Evolutionary conservation across 2,797 vertebrate species (phyloP).

Genomic region (Urocyon cinereoargenteus): DNA sequence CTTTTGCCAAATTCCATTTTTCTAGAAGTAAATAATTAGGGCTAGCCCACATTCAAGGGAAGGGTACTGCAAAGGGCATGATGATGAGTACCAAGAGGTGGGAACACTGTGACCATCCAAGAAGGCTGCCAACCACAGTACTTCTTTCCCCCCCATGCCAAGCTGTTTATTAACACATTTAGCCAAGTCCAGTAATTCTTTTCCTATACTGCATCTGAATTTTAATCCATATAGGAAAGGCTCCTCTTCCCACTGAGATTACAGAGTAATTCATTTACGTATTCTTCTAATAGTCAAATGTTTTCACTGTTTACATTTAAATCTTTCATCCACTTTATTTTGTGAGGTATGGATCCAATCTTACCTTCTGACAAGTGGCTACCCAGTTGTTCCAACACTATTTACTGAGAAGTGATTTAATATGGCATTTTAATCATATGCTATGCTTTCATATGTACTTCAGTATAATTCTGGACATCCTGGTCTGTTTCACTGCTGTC

Average conservation of each 20-base stretch:
- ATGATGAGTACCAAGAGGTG: background rate
- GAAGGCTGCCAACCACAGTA: background rate
- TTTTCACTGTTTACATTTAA: constrained; percentile 34
- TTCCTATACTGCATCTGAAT: background rate
- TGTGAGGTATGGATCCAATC: background rate
- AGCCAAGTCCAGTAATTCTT: background rate
- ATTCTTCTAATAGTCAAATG: background rate
- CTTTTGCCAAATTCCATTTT: background rate
- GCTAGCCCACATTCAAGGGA: background rate
- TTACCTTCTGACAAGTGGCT: background rate
- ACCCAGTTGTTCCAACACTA: background rate
- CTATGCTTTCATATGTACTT: background rate
- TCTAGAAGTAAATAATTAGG: background rate
- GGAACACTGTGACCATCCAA: background rate
- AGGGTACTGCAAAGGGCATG: background rate
- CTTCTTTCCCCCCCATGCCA: background rate
- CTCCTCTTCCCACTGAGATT: background rate
- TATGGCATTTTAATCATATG: background rate
- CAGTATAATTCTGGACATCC: background rate
- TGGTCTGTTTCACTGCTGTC: background rate
- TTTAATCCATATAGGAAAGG: constrained; percentile 10
- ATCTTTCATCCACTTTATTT: background rate
- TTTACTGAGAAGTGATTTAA: constrained; percentile 5
- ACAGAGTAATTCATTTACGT: background rate
- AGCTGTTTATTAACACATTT: background rate